Percentiles rank a stretch among this genome's conserved stretches.
phyloP scores from a whole-genome alignment of 1,140 invertebrate genomes.

The Lordiphosa collinella region DNA sequence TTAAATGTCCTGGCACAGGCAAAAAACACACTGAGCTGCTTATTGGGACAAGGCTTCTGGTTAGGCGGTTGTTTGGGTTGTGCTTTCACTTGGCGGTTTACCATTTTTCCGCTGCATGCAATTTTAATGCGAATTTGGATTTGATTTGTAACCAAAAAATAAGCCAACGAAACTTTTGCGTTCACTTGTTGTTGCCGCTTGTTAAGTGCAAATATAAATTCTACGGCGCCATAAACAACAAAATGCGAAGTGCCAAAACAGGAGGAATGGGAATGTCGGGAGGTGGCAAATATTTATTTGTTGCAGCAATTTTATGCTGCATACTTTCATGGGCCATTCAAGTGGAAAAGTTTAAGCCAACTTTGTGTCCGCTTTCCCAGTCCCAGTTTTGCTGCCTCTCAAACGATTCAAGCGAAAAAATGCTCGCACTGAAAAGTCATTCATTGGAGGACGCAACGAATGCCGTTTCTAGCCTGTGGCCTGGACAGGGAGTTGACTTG shows the following conservation, averaged over 20 bases:
- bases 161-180: slow-evolving; percentile 65
- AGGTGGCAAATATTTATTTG: slow-evolving; percentile 69
- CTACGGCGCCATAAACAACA: slow-evolving; percentile 54
- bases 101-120: slow-evolving; percentile 64
- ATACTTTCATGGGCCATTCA: slow-evolving; percentile 75
- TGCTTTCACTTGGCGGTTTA: slow-evolving; percentile 40
- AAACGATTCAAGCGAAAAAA: slow-evolving; percentile 52
- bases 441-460: slow-evolving; percentile 32
- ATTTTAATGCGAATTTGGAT: slow-evolving; percentile 76
- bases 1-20: slow-evolving; percentile 45
- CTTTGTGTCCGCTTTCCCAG: slow-evolving; percentile 36
- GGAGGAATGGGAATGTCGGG: not conserved
- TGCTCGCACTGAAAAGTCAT: slow-evolving; percentile 57
- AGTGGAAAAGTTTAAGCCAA: slow-evolving; percentile 76
- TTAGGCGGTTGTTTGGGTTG: slow-evolving; percentile 43
- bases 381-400: slow-evolving; percentile 8
- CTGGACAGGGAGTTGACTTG: slow-evolving; percentile 10
- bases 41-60: slow-evolving; percentile 40
- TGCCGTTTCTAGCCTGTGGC: not conserved
- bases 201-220: slow-evolving; percentile 76
- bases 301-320: slow-evolving; percentile 67
- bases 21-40: slow-evolving; percentile 16
- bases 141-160: slow-evolving; percentile 77
- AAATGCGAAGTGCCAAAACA: slow-evolving; percentile 2
- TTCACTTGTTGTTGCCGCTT: slow-evolving; percentile 50